A percentile compares a stretch with the other conserved stretches of the same genome.
Conservation (phyloP, 2,888 invertebrate species). For the Sphaeridia pumilis region DNA sequence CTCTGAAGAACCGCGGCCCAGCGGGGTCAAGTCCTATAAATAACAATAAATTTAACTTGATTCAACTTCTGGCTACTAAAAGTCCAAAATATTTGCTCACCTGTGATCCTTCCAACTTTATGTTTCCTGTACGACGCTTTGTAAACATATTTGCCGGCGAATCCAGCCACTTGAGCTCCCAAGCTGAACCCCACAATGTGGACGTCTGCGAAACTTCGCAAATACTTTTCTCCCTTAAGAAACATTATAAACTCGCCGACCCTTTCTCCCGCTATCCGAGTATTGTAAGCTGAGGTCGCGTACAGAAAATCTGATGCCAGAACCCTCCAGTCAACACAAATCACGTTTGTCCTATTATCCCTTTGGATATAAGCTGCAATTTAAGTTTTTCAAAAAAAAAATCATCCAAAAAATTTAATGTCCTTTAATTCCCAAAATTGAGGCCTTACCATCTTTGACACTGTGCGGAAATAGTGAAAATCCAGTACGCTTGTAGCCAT, state of each 20-base stretch:
- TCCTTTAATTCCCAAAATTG: too few species aligned
- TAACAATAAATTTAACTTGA: too few species aligned
- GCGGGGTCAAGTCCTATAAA: slow-evolving; percentile 7
- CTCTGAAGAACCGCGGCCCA: slow-evolving; percentile 7
- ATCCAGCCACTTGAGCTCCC: slow-evolving; percentile 27
- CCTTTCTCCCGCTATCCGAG: slow-evolving; percentile 24
- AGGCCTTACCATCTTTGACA: slow-evolving; percentile 12
- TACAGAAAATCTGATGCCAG: slow-evolving; percentile 26
- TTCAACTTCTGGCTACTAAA: too few species aligned
- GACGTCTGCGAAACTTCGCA: background rate
- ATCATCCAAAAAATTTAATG: too few species aligned
- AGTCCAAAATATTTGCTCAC: slow-evolving; percentile 11
- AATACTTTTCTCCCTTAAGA: slow-evolving; percentile 1
- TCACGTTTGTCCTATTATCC: slow-evolving; percentile 24
- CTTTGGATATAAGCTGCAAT: slow-evolving; percentile 21
- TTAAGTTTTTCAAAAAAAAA: too few species aligned
- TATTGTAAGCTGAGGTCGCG: slow-evolving; percentile 26
- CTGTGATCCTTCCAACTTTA: slow-evolving; percentile 26
- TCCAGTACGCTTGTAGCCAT: slow-evolving; percentile 24
- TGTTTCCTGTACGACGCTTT: slow-evolving; percentile 9
- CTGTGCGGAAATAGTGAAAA: slow-evolving; percentile 5
- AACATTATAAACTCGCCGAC: slow-evolving; percentile 25
- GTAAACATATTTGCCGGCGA: slow-evolving; percentile 18
- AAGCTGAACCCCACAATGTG: slow-evolving; percentile 30
- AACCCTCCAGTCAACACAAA: slow-evolving; percentile 29